Conservation (phyloP, 1,140 invertebrate genomes). For the Ceratina calcarata region DNA sequence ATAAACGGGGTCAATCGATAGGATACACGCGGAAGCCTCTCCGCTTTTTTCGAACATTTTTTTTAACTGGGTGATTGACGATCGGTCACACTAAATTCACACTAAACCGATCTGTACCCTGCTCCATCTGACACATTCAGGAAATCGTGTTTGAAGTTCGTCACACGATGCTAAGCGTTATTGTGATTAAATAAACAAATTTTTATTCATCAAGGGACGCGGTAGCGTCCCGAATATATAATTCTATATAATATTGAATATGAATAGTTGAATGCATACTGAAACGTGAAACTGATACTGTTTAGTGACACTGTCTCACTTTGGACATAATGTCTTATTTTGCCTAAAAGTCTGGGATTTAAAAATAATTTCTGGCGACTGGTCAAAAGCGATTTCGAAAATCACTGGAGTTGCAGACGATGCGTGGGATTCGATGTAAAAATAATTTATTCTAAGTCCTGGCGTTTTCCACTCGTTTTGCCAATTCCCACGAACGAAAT, state of each 20-base stretch:
- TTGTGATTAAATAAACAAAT: too few species aligned
- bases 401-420: not conserved
- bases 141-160: not conserved
- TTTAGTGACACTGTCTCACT: too few species aligned
- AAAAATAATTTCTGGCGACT: not conserved
- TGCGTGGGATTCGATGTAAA: constrained; percentile 1
- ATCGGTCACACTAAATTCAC: not conserved
- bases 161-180: too few species aligned
- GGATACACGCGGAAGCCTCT: constrained; percentile 1
- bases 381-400: constrained; percentile 2
- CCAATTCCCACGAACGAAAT: too few species aligned
- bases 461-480: too few species aligned
- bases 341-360: not conserved
- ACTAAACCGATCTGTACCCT: not conserved
- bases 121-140: not conserved
- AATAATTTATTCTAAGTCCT: constrained; percentile 11
- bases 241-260: too few species aligned
- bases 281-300: too few species aligned
- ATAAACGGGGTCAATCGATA: constrained; percentile 38
- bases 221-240: too few species aligned
- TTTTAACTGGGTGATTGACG: constrained; percentile 3
- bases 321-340: too few species aligned
- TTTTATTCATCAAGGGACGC: too few species aligned
- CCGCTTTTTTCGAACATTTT: constrained; percentile 6
- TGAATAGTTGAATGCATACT: too few species aligned